Evolutionary conservation across 2,113 vertebrate genomes (phyloP).

Genomic region (Cebus imitator): DNA sequence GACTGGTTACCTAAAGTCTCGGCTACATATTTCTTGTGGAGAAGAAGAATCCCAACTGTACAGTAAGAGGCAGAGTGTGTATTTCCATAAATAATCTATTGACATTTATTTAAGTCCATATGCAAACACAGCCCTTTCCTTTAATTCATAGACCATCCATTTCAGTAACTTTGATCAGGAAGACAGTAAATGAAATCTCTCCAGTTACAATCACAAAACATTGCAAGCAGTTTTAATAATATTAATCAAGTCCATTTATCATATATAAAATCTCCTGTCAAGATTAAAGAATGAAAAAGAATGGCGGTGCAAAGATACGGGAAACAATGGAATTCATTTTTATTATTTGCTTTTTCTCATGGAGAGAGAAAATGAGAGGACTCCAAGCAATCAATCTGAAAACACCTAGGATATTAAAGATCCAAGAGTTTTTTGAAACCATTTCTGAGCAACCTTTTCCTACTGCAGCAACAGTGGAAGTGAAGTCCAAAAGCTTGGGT

Average conservation of each 20-base stretch:
- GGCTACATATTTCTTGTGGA: constrained; percentile 39
- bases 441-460: constrained; percentile 25
- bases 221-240: constrained; percentile 51
- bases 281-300: constrained; percentile 58
- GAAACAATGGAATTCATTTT: not conserved
- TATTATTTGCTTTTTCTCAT: constrained; percentile 1
- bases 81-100: constrained; percentile 66
- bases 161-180: constrained; percentile 72
- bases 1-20: not conserved
- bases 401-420: not conserved
- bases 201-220: constrained; percentile 64
- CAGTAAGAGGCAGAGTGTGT: constrained; percentile 36
- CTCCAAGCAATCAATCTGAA: constrained; percentile 35
- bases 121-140: constrained; percentile 69
- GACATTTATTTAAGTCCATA: constrained; percentile 69
- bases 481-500: constrained; percentile 18
- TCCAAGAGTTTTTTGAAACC: constrained; percentile 37
- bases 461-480: not conserved
- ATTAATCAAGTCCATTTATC: constrained; percentile 57
- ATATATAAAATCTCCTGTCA: constrained; percentile 43
- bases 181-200: constrained; percentile 71
- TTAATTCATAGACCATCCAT: constrained; percentile 65
- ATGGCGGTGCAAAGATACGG: not conserved
- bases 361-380: not conserved
- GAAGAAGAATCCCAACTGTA: not conserved